A percentile compares a stretch with the other conserved stretches of the same genome.
These are phyloP conservation scores for Rhynchotus rufescens DNA, from an alignment of 2,797 vertebrate species.

Conservation along the genomic window DNA sequence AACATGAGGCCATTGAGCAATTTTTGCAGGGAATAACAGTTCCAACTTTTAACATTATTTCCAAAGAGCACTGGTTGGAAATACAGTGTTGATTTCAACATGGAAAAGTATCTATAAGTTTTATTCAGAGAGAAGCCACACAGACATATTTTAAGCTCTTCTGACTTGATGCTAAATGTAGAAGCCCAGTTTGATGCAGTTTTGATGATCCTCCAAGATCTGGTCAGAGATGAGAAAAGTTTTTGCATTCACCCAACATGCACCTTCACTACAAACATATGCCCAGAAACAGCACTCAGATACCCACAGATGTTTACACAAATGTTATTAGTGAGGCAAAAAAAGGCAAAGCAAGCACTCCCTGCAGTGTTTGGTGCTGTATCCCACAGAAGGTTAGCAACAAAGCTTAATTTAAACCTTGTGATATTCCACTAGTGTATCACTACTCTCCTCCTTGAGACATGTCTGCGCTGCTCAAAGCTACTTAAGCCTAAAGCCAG, in stretches of 20 bases:
- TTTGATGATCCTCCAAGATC: not conserved
- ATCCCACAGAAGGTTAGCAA: not conserved
- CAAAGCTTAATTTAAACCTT: not conserved
- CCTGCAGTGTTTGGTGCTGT: not conserved
- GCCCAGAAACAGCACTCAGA: not conserved
- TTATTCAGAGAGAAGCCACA: not conserved
- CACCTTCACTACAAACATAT: not conserved
- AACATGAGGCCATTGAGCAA: not conserved
- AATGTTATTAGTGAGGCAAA: not conserved
- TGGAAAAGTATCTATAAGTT: not conserved
- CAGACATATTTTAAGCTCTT: not conserved
- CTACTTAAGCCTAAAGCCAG: not conserved
- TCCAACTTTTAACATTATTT: not conserved
- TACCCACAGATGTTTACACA: not conserved
- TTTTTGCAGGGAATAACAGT: not conserved
- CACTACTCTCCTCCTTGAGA: not conserved
- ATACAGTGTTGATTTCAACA: not conserved
- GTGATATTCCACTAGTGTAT: not conserved
- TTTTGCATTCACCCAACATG: not conserved
- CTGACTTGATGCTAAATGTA: not conserved
- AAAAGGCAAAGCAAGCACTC: not conserved
- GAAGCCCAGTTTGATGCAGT: not conserved
- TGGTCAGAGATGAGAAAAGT: not conserved
- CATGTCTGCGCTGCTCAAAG: not conserved
- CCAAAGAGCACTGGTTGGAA: not conserved